Conservation (phyloP, 2,113 vertebrate genomes). For the Protobothrops mucrosquamatus region DNA sequence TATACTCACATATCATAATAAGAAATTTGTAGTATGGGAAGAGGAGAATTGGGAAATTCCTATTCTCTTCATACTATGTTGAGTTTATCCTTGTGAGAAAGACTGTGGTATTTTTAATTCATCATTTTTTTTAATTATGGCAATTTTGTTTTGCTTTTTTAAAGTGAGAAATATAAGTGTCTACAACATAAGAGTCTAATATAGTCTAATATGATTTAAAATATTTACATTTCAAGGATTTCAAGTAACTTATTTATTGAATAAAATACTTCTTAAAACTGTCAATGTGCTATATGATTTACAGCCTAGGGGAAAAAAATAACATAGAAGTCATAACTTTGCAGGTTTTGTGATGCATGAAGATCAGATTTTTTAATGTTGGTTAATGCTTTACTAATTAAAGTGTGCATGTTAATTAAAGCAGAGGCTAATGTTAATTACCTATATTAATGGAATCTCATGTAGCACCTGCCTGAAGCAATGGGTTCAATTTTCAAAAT, state of each 20-base stretch:
- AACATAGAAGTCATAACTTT: conserved; percentile 78
- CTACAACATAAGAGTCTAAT: not conserved
- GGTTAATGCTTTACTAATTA: conserved; percentile 96
- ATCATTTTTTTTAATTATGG: not conserved
- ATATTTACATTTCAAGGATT: conserved; percentile 22
- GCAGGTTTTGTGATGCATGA: conserved; percentile 81
- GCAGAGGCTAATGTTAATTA: conserved; percentile 97
- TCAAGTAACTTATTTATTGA: conserved; percentile 30
- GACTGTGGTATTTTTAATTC: not conserved
- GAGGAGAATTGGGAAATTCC: not conserved
- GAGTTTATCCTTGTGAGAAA: not conserved
- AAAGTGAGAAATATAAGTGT: not conserved
- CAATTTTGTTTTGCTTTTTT: not conserved
- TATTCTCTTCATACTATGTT: not conserved
- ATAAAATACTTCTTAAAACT: conserved; percentile 54
- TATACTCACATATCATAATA: not conserved
- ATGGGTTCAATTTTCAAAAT: conserved; percentile 93
- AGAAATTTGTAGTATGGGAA: not conserved
- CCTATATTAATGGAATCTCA: conserved; percentile 96
- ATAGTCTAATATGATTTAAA: conserved; percentile 14
- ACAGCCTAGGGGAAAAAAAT: conserved; percentile 72
- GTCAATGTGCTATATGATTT: conserved; percentile 67
- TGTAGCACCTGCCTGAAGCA: conserved; percentile 94
- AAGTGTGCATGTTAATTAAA: conserved; percentile 98
- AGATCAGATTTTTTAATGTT: conserved; percentile 91